These are phyloP conservation scores for Peribatodes rhomboidaria DNA, from an alignment of 2,888 invertebrate genomes.

Conservation along the genomic window DNA sequence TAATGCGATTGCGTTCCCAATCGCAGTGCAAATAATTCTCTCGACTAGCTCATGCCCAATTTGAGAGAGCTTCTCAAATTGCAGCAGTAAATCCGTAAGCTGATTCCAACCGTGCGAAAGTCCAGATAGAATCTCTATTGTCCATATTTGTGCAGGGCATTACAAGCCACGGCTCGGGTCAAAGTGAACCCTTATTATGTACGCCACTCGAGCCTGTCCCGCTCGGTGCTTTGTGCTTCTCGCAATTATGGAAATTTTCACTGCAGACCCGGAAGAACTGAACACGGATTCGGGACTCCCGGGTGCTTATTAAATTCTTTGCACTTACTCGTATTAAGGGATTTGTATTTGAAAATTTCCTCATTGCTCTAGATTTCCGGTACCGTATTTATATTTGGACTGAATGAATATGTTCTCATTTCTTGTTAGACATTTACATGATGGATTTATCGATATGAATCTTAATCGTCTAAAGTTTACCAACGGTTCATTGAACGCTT, in stretches of 20 bases:
- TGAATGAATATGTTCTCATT: slow-evolving; percentile 35
- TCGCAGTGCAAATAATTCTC: slow-evolving; percentile 32
- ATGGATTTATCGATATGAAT: slow-evolving; percentile 28
- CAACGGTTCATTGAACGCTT: slow-evolving; percentile 31
- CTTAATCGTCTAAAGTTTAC: slow-evolving; percentile 25
- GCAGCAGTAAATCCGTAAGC: slow-evolving; percentile 57
- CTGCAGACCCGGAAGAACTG: slow-evolving; percentile 30
- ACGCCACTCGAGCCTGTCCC: slow-evolving; percentile 56
- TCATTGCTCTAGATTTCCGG: slow-evolving; percentile 10
- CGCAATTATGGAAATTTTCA: slow-evolving; percentile 42
- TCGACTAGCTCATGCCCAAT: slow-evolving; percentile 44
- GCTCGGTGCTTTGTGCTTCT: slow-evolving; percentile 51
- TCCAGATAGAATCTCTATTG: slow-evolving; percentile 68
- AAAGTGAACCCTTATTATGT: slow-evolving; percentile 72
- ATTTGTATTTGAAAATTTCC: slow-evolving; percentile 9
- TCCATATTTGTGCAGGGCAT: slow-evolving; percentile 70
- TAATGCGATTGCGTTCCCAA: slow-evolving; percentile 29
- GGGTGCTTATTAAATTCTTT: slow-evolving; percentile 23
- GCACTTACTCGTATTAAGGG: slow-evolving; percentile 15
- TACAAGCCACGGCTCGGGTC: slow-evolving; percentile 69
- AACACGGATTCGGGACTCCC: slow-evolving; percentile 18
- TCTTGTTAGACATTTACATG: slow-evolving; percentile 18
- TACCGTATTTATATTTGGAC: slow-evolving; percentile 12
- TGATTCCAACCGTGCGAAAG: slow-evolving; percentile 72
- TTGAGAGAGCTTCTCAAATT: slow-evolving; percentile 57